Percentiles rank a stretch among this genome's conserved stretches.
These are phyloP conservation scores for Rhagologus leucostigma DNA, from an alignment of 2,113 vertebrate species.

Conservation along the genomic window DNA sequence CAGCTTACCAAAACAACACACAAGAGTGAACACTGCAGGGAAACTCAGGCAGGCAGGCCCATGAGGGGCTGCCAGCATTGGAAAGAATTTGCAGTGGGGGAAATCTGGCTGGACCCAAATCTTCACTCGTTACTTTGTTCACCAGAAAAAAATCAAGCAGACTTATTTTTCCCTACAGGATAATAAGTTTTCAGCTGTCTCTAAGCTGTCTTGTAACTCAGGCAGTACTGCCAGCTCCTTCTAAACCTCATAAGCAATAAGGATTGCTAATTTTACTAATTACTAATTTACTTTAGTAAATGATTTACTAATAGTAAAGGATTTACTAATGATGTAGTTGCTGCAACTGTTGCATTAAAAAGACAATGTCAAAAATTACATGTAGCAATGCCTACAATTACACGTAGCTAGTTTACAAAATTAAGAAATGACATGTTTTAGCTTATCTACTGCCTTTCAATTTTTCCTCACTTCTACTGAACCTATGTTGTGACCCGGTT, in stretches of 20 bases:
- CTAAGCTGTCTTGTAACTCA: background rate
- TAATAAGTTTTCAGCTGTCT: background rate
- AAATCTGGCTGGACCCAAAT: background rate
- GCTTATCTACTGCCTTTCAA: background rate
- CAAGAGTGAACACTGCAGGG: background rate
- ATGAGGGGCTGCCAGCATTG: fast-evolving
- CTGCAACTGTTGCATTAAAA: background rate
- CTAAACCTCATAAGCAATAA: background rate
- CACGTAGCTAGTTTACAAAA: background rate
- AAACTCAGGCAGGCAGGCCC: background rate
- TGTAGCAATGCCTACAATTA: background rate
- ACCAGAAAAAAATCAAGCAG: background rate
- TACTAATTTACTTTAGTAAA: no score
- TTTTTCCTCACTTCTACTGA: background rate
- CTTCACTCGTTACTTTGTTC: background rate
- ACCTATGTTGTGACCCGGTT: background rate
- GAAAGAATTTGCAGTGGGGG: background rate
- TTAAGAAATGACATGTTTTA: background rate
- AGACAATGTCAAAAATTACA: background rate
- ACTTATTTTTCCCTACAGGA: background rate
- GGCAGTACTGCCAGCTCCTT: background rate
- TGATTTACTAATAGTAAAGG: no score
- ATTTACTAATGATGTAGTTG: background rate
- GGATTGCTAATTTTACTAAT: no score
- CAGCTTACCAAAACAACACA: background rate